Evolutionary conservation across 2,113 vertebrate genomes (phyloP), one percentile per base, ranked within the genome.

Genomic region (Petromus typicus): DNA sequence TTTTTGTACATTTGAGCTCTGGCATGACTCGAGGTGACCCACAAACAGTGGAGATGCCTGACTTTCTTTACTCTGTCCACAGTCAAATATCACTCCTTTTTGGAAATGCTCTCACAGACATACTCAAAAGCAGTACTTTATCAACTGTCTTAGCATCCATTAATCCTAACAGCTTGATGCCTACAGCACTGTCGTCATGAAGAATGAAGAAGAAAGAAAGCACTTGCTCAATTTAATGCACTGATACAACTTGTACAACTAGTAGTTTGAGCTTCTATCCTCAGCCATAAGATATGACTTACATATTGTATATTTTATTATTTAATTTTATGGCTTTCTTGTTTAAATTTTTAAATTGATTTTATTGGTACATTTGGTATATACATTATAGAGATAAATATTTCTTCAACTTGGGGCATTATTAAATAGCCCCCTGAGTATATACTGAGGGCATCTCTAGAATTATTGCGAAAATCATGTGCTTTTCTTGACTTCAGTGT

Each of bases 161-260:
- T 89, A 75, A 10, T 84, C 23, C 23, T 32, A 7, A 48, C 61
- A 57, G 23, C 0, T 11, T 66, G 30, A 66, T 4, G 57, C 23
- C 48, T 90, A 48, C 76, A 48, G 64, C n/a, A 54, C 34, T 2
- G 7, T 40, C 27, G 48, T 51, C 22, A 22, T 22, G 78, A 61
- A 86, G 5, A 93, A 86, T 54, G 85, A 69, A 96, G 88, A 63
- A 34, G 16, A 82, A 91, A 51, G 48, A 51, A 69, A 43, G 0
- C 30, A 95, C 54, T 17, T 91, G 32, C 69, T 86, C 56, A 73
- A 82, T 40, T 73, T 86, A 71, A 61, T 82, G 79, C 89, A 89
- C n/a, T 59, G 64, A 17, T 54, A 40, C 18, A 90, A 78, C 7
- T 90, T 69, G 7, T 7, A 54, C 18, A 32, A 40, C 56, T 80